Evolutionary conservation across 2,888 invertebrate species (phyloP), one percentile per base, ranked within the genome.

Genomic region (Tridacna gigas): DNA sequence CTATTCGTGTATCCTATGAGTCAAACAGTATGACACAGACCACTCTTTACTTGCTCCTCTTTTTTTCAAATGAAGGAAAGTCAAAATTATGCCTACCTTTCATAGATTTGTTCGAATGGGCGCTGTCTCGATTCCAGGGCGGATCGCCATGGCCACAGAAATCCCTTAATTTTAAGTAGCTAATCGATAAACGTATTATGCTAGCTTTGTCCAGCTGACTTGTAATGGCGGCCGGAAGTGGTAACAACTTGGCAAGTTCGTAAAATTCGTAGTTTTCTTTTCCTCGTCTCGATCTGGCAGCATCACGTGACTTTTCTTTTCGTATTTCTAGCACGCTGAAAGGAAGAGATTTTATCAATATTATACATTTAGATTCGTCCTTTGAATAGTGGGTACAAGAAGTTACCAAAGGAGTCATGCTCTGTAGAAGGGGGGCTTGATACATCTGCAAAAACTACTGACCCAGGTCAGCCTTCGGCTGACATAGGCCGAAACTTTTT

Each of bases 231-330:
- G 97, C 96, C 3, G 99, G 99, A 76, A 99, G 96, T 0, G 99
- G 99, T 89, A 99, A 96, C 85, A 99, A 96, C 95, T 98, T 98
- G 73, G 98, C 98, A 94, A 99, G 96, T 95, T 99, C 99, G 89
- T 97, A 96, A 95, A 99, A 99, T 95, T 99, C 99, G 0, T 98
- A 97, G 96, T 99, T 99, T 96, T 99, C 99, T 95, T 98, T 99
- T 95, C 99, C 98, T 90, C 99, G 96, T 91, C 99, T 96, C 88
- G 97, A 97, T 89, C 99, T 96, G 77, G 99, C 99, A 69, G 99
- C 99, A 95, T 99, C 99, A 95, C 99, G 98, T 94, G 99, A 99
- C 96, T 99, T 99, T 95, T 99, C 99, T 96, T 99, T 99, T 48
- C 94, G 88, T 45, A 94, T 85, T 85, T 94, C 94, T 87, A 94